Base-by-base conservation (phyloP, 2,888 invertebrate genomes). In the Hecatera dysodea region DNA sequence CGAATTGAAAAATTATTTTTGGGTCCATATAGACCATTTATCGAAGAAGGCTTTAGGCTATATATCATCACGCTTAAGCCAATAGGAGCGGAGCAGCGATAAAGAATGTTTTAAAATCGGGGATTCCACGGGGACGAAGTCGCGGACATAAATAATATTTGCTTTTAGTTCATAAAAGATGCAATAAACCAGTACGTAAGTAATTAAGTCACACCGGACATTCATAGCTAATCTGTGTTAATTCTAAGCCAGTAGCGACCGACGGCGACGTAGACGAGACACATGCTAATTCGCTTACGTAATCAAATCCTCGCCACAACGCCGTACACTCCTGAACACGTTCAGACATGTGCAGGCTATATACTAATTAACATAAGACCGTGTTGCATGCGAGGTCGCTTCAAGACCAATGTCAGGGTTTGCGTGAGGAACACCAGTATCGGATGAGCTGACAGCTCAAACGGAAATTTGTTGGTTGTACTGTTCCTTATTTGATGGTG, bases 341-440 rank as follows among this genome's bases (percentile, higher is more conserved):
- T 27, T 27, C 27, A 52, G 50, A 53, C 29, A 56, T 52, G 64
- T 56, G 50, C 61, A 52, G 48, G 42, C 64, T 46, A 60, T 8
- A 48, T 24, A 29, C 55, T 66, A 67, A 82, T 79, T 82, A 82
- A 44, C 82, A 78, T 79, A 82, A 66, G 66, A 52, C 65, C 29
- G 46, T 50, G 71, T 78, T 63, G 60, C 79, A 78, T 72, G 82
- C 44, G 57, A 55, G 65, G 79, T 52, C 61, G 24, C 56, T 73
- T 68, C 79, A 79, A 78, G 82, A 78, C 57, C 73, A 82, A 82
- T 82, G 83, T 80, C 80, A 66, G 44, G 64, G 69, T 62, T 82
- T 56, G 79, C 79, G 82, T 82, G 82, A 15, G 44, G 17, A 36
- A 3, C 57, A 29, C 62, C 53, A 50, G 61, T 72, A 59, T 50